Conservation (phyloP, 2,797 vertebrate genomes). For the Notolabrus celidotus region DNA sequence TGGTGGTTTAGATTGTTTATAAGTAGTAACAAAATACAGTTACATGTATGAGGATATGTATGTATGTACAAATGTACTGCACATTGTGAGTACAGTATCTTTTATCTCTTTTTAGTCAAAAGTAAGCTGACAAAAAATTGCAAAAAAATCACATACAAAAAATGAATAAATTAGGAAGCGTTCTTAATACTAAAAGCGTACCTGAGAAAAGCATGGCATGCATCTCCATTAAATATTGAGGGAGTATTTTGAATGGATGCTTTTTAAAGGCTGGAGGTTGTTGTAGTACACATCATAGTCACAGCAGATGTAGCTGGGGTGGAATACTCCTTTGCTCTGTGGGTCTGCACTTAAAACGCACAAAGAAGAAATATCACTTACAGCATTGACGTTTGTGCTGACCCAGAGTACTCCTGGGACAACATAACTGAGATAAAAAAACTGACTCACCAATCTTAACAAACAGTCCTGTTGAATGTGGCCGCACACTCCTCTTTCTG, state of each 20-base stretch:
- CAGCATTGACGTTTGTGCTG: neutral
- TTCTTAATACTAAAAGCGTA: constrained; percentile 58
- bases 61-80: neutral
- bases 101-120: neutral
- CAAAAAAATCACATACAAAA: constrained; percentile 49
- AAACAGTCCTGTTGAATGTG: constrained; percentile 74
- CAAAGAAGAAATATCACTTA: neutral
- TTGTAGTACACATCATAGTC: neutral
- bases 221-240: too few relatives aligned
- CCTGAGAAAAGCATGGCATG: neutral
- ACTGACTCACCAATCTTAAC: constrained; percentile 64
- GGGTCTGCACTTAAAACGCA: constrained; percentile 57
- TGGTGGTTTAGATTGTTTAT: constrained; percentile 46
- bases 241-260: neutral
- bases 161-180: constrained; percentile 61
- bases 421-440: neutral
- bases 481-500: too few relatives aligned
- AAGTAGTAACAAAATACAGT: constrained; percentile 3
- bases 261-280: constrained; percentile 24
- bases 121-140: neutral
- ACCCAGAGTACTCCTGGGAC: too few relatives aligned
- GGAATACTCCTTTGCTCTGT: constrained; percentile 25
- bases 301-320: neutral
- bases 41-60: neutral
- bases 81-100: neutral